Evolutionary conservation across 1,140 invertebrate genomes (phyloP).

Genomic region (Bombus picipes): DNA sequence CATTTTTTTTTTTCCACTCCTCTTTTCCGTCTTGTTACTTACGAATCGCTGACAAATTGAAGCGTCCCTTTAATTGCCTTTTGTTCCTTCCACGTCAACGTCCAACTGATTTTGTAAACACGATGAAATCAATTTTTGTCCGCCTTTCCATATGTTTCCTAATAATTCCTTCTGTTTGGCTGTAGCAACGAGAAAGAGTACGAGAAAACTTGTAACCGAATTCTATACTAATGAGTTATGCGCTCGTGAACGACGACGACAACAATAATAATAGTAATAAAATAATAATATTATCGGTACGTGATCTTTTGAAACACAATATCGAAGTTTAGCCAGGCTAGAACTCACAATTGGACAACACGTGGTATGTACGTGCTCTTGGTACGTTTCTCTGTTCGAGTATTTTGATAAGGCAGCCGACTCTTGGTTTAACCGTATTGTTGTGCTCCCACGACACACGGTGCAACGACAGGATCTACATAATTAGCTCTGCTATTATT

Average conservation of each 20-base stretch:
- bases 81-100: too few species aligned
- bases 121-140: too few species aligned
- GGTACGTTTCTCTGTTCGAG: conserved; percentile 68
- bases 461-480: conserved; percentile 75
- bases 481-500: conserved; percentile 77
- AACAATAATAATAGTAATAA: too few species aligned
- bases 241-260: too few species aligned
- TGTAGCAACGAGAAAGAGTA: too few species aligned
- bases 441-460: conserved; percentile 8
- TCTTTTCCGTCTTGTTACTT: too few species aligned
- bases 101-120: too few species aligned
- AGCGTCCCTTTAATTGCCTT: rapidly evolving
- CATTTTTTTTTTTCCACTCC: too few species aligned
- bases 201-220: too few species aligned
- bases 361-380: conserved; percentile 70
- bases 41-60: too few species aligned
- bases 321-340: conserved; percentile 38
- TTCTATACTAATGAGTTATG: rapidly evolving
- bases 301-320: conserved; percentile 61
- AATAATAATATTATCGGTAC: conserved; percentile 18
- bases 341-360: conserved; percentile 47
- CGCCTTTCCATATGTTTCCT: rapidly evolving
- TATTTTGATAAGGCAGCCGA: conserved; percentile 77
- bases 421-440: conserved; percentile 41
- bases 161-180: too few species aligned